Base-by-base conservation (phyloP, 2,797 vertebrate genomes). In the Tiaroga cobitis region DNA sequence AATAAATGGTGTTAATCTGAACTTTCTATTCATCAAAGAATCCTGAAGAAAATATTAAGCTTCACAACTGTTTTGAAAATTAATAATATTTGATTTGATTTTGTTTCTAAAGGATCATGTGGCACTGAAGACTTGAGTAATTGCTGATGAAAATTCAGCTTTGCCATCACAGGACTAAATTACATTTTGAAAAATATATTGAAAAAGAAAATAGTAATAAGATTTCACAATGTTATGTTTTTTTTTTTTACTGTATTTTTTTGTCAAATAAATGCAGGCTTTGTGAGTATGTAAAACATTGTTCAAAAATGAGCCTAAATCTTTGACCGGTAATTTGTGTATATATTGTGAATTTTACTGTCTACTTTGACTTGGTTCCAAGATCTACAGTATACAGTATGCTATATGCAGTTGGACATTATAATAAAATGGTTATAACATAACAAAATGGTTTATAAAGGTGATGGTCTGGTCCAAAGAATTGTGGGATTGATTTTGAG, bases 401-500 rank as follows among this genome's bases (percentile, higher is more conserved):
- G 37, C 0, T 4, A 11, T 16, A 9, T 16, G 37, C 19, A 21
- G 37, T 10, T 15, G 18, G 29, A 10, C 5, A 54, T 34, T 46
- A 32, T 32, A 56, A 76, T 3, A 63, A 19, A 61, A 41, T 63
- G 26, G 79, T 51, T 70, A n/a, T n/a, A n/a, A n/a, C n/a, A n/a
- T n/a, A n/a, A n/a, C n/a, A n/a, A n/a, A n/a, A n/a, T n/a, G n/a
- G n/a, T 39, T 29, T 29, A 34, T 6, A 26, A 75, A 21, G 24
- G 56, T 18, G 32, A 78, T 24, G 59, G 69, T 73, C 56, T 41
- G 11, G 37, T 37, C n/a, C 39, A 32, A 61, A 32, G 13, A 65
- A 46, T 49, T 74, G 56, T 73, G 21, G 41, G 29, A 46, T 74
- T 74, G 39, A 46, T 56, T 81, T 70, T 70, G 49, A 70, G 34